Percentiles rank a stretch among this genome's conserved stretches.
These are phyloP conservation scores for Eptesicus fuscus DNA, from an alignment of 2,113 vertebrate species.

Conservation along the genomic window DNA sequence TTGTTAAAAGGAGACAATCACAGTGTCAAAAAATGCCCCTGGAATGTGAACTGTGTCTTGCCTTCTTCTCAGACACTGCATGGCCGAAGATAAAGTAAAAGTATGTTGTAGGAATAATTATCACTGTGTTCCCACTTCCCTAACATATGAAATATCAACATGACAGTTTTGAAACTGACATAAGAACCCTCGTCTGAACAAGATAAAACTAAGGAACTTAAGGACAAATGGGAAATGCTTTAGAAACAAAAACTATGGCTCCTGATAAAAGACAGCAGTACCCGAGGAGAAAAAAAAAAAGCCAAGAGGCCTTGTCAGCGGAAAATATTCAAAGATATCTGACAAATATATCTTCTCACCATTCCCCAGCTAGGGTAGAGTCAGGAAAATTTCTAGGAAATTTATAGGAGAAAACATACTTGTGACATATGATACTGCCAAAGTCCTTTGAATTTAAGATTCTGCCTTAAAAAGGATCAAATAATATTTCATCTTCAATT, in stretches of 20 bases:
- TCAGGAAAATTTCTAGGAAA: neutral
- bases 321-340: neutral
- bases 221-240: slow-evolving; percentile 9
- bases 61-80: neutral
- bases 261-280: neutral
- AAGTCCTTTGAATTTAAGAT: neutral
- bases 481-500: neutral
- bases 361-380: neutral
- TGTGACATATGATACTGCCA: neutral
- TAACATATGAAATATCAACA: neutral
- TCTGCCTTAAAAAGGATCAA: neutral
- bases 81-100: neutral
- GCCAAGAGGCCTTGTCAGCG: neutral
- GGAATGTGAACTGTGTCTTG: neutral
- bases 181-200: neutral
- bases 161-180: neutral
- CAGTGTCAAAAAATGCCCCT: neutral
- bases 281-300: neutral
- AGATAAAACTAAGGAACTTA: slow-evolving; percentile 4
- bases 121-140: neutral
- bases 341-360: neutral
- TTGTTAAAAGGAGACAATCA: neutral
- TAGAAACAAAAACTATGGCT: neutral
- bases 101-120: neutral
- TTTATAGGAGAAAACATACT: neutral